Conservation (phyloP, 2,113 vertebrate genomes). For the Vulpes lagopus region DNA sequence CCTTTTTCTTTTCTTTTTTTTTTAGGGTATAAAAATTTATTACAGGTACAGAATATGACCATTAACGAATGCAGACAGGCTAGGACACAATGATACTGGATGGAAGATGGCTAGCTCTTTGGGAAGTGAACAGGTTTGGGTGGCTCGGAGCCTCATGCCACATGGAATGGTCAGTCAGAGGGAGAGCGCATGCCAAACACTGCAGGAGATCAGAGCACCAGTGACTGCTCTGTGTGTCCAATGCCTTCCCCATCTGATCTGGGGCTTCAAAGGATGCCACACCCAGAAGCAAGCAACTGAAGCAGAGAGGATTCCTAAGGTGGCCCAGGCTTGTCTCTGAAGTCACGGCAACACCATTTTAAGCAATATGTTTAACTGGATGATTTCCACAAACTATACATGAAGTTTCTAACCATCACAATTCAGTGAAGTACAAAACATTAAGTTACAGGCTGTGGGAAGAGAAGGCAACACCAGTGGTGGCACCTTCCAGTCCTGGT, state of each 20-base stretch:
- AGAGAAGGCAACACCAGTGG: constrained; percentile 76
- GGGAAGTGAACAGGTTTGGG: constrained; percentile 58
- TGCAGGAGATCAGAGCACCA: neutral
- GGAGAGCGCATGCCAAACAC: constrained; percentile 67
- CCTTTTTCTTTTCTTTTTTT: no score
- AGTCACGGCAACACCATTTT: constrained; percentile 68
- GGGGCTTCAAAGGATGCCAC: neutral
- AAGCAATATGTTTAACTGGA: constrained; percentile 79
- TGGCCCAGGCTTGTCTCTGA: constrained; percentile 65
- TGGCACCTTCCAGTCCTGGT: constrained; percentile 82
- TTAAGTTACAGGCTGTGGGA: constrained; percentile 85
- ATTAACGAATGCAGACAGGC: constrained; percentile 82
- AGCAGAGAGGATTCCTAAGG: neutral
- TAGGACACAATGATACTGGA: constrained; percentile 72
- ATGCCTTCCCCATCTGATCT: constrained; percentile 15
- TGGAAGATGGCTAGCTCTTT: constrained; percentile 75
- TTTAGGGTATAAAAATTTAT: constrained; percentile 90
- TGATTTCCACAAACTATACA: constrained; percentile 83
- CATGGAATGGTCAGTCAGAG: constrained; percentile 60
- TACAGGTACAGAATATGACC: constrained; percentile 87
- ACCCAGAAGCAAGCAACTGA: constrained; percentile 67
- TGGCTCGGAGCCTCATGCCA: constrained; percentile 75
- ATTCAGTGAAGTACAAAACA: constrained; percentile 89
- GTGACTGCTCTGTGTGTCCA: constrained; percentile 31
- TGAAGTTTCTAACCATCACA: constrained; percentile 83